Conservation (phyloP, 1,140 invertebrate genomes). For the Drosophila auraria region DNA sequence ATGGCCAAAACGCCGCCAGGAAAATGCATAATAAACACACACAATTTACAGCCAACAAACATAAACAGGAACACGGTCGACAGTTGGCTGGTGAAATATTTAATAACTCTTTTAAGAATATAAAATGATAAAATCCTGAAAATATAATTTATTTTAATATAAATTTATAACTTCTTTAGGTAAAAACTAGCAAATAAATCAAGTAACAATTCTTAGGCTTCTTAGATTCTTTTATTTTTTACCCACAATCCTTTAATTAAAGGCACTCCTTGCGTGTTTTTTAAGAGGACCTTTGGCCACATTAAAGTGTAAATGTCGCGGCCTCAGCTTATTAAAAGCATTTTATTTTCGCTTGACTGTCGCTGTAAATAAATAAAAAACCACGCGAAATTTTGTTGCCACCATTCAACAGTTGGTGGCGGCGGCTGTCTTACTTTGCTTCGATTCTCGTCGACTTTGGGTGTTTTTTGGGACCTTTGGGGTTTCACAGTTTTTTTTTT, state of each 20-base stretch:
- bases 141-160: neutral
- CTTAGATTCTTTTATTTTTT: too few relatives aligned
- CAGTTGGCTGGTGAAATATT: neutral
- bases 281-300: too few relatives aligned
- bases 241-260: neutral
- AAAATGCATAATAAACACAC: neutral
- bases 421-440: constrained; percentile 27
- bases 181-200: neutral
- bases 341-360: constrained; percentile 37
- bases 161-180: too few relatives aligned
- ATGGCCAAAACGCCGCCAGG: neutral
- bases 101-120: neutral
- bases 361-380: constrained; percentile 69
- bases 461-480: neutral
- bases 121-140: too few relatives aligned
- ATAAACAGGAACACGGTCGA: neutral
- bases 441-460: constrained; percentile 17
- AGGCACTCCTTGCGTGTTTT: too few relatives aligned
- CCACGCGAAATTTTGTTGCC: constrained; percentile 36
- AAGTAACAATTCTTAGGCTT: too few relatives aligned
- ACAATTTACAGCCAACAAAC: neutral
- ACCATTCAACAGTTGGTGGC: constrained; percentile 72
- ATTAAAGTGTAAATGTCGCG: neutral
- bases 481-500: neutral
- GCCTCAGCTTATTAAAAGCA: constrained; percentile 46